Evolutionary conservation across 1,140 invertebrate species (phyloP).

Genomic region (Uloborus diversus): DNA sequence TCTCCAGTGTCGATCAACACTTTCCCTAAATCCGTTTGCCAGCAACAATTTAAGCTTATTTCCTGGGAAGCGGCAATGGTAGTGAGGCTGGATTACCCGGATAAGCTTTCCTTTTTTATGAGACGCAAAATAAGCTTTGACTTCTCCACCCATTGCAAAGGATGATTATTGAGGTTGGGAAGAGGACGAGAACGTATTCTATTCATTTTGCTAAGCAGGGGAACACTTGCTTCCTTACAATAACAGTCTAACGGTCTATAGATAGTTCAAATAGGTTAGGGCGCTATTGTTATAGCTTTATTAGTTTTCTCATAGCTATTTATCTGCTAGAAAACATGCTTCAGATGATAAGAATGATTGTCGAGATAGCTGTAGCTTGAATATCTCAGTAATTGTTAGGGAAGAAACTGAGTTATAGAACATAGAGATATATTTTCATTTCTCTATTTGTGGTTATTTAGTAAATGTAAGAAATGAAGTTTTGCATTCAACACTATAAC

Average conservation of each 20-base stretch:
- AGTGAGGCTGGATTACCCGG: slow-evolving; percentile 18
- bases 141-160: slow-evolving; percentile 31
- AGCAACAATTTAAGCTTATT: slow-evolving; percentile 12
- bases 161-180: slow-evolving; percentile 24
- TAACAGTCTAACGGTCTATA: slow-evolving; percentile 28
- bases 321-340: slow-evolving; percentile 5
- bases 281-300: slow-evolving; percentile 42
- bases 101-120: background rate
- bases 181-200: slow-evolving; percentile 8
- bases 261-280: slow-evolving; percentile 25
- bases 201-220: slow-evolving; percentile 28
- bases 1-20: slow-evolving; percentile 7
- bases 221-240: slow-evolving; percentile 29
- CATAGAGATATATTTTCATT: no score
- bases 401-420: no score
- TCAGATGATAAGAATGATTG: background rate
- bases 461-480: no score
- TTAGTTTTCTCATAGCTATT: slow-evolving; percentile 46
- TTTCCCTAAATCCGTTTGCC: slow-evolving; percentile 31
- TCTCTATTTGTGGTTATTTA: no score
- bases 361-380: no score
- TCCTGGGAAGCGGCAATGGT: background rate
- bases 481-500: no score
- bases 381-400: no score
- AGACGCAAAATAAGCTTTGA: slow-evolving; percentile 46